Evolutionary conservation across 1,140 invertebrate species (phyloP), one percentile per base, ranked within the genome.

Genomic region (Centruroides sculpturatus): DNA sequence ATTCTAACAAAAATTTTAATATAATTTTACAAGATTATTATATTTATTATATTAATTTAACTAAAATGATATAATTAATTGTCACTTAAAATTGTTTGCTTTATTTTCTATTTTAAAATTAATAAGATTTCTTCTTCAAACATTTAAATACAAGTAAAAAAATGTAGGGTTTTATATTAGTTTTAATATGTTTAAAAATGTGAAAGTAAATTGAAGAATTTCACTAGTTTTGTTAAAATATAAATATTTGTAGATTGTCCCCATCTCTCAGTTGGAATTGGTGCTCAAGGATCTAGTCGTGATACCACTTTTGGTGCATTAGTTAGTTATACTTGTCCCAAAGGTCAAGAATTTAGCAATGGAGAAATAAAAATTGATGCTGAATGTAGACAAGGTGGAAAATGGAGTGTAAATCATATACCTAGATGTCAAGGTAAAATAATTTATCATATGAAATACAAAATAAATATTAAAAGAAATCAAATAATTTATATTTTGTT

Each of bases 331-430:
- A 87, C 88, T 8, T 97, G 93, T 74, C 91, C 92, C 1, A 78
- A 85, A 69, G 93, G 93, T 47, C 90, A 94, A 77, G 92, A 96
- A 76, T 96, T 97, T 73, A 86, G 89, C 23, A 95, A 89, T 58
- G 91, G 90, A 66, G 87, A 87, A 72, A 76, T 81, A 53, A 82
- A 84, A 69, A 85, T 94, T 64, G 83, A 83, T 6, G 92, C 89
- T 2, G 82, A 87, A 74, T 95, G 91, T 77, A 73, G 85, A 66
- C 85, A 84, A 66, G 88, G 92, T 68, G 93, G 93, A 57, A 87
- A 90, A 70, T 97, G 93, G 93, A 92, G 89, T 12, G 81, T 88
- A 35, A 85, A 82, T 47, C 91, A 92, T 70, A 92, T 97, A 70
- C 92, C 93, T 5, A 85, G 86, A 71, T 98, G 93, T 76, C 93